Evolutionary conservation across 2,113 vertebrate species (phyloP), one percentile per base, ranked within the genome.

Genomic region (Brachyhypopomus gauderio): DNA sequence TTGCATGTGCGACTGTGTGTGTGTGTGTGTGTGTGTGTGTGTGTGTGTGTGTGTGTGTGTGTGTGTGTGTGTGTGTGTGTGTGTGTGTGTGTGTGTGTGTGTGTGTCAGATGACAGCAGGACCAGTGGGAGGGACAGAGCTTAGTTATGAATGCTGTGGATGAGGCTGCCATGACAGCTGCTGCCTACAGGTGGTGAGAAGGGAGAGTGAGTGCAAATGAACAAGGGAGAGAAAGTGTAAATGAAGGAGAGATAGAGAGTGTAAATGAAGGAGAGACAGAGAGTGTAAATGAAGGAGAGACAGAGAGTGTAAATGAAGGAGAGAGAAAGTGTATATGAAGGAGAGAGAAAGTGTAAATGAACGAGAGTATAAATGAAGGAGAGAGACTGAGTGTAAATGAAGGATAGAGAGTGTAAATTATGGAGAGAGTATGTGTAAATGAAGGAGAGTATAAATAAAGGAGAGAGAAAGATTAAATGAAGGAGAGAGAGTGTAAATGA

Each of bases 151-250:
- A 34, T 34, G 80, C 41, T 73, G 67, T 36, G 60, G 58, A 60
- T 69, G 38, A 62, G 64, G 67, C 56, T 58, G 48, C 73, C 67
- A 72, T 82, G 80, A 82, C 80, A 77, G 74, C 67, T 82, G 67
- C 80, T 77, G 75, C 75, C 74, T 77, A 63, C 75, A 77, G 75
- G 80, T 82, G 74, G 55, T 71, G 56, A 77, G 56, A 36, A 77
- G 36, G 62, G 56, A 60, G 52, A 55, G 63, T 30, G 19, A 36
- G 14, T 19, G 71, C 12, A 45, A 25, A n/a, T 9, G 70, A 48
- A 36, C 12, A 9, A 23, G 71, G 14, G 45, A 25, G 41, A n/a
- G 16, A 52, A 6, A 1, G 34, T 34, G 63, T 3, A 52, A 14
- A 52, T 52, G 12, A 52, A 52, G 45, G 12, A 52, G 14, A 1